Evolutionary conservation across 2,113 vertebrate genomes (phyloP).

Genomic region (Lucifuga dentata): DNA sequence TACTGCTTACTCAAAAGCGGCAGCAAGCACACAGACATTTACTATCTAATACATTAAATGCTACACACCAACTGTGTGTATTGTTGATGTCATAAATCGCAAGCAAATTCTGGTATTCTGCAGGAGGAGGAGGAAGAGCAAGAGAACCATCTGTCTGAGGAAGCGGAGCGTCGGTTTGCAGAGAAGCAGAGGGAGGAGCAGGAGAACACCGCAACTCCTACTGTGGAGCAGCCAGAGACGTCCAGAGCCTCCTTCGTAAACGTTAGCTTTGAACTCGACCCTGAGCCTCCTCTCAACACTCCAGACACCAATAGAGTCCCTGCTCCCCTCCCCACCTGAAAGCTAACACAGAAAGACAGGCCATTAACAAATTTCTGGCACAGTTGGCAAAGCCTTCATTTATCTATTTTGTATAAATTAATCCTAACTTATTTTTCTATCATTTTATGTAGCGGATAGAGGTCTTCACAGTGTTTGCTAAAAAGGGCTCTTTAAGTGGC

Average conservation of each 20-base stretch:
- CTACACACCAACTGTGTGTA: too few relatives aligned
- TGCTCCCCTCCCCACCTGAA: slow-evolving; percentile 86
- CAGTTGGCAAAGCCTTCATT: slow-evolving; percentile 15
- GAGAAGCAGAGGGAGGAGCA: slow-evolving; percentile 81
- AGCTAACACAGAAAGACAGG: slow-evolving; percentile 1
- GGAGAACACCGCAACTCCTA: slow-evolving; percentile 72
- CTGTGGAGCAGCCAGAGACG: slow-evolving; percentile 87
- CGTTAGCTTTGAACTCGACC: slow-evolving; percentile 92
- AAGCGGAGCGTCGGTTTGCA: slow-evolving; percentile 87
- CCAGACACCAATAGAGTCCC: slow-evolving; percentile 84
- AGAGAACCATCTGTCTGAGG: slow-evolving; percentile 92
- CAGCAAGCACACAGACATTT: not conserved
- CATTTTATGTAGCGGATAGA: slow-evolving; percentile 27
- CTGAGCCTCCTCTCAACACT: slow-evolving; percentile 74
- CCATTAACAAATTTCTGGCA: slow-evolving; percentile 10
- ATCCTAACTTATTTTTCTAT: slow-evolving; percentile 50
- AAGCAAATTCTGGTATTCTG: slow-evolving; percentile 1
- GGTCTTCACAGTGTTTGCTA: slow-evolving; percentile 32
- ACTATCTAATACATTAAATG: not conserved
- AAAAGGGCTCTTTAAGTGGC: slow-evolving; percentile 45
- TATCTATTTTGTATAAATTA: slow-evolving; percentile 20
- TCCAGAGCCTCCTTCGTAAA: slow-evolving; percentile 89
- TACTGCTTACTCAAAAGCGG: not conserved
- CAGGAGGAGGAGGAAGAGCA: slow-evolving; percentile 97
- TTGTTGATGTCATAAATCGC: not conserved